A percentile compares a stretch with the other conserved stretches of the same genome.
Evolutionary conservation across 2,113 vertebrate genomes (phyloP).

Genomic region (Prietella phreatophila): DNA sequence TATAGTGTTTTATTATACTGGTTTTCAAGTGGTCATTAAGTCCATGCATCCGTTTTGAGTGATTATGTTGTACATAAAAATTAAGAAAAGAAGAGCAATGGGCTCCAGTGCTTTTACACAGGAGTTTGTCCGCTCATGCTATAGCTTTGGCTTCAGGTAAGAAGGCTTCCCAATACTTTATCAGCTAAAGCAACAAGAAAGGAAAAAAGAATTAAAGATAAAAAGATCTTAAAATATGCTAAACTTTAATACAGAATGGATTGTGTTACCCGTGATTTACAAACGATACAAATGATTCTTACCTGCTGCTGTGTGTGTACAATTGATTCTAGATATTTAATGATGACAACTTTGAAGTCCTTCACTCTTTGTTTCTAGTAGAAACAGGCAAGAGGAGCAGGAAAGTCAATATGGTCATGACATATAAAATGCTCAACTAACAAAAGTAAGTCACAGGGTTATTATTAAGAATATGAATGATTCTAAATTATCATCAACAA

Average conservation of each 20-base stretch:
- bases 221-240: not conserved
- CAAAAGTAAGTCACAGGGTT: not conserved
- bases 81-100: constrained; percentile 61
- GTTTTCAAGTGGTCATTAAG: constrained; percentile 60
- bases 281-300: constrained; percentile 11
- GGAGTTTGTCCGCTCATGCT: constrained; percentile 75
- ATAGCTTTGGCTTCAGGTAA: constrained; percentile 99
- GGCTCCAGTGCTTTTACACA: constrained; percentile 60
- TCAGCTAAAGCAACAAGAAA: constrained; percentile 77
- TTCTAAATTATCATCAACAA: not conserved
- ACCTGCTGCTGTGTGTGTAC: constrained; percentile 98
- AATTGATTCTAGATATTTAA: constrained; percentile 96
- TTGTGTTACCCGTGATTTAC: not conserved
- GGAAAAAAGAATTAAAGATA: not conserved
- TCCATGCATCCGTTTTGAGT: constrained; percentile 64
- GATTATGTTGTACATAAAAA: constrained; percentile 66
- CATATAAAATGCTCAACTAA: not conserved
- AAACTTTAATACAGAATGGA: not conserved
- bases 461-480: not conserved
- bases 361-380: constrained; percentile 91
- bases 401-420: not conserved
- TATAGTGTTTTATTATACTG: constrained; percentile 81
- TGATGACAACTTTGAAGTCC: constrained; percentile 94
- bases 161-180: constrained; percentile 99
- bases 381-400: not conserved